Evolutionary conservation across 1,140 invertebrate species (phyloP).

Genomic region (Habropoda laboriosa): DNA sequence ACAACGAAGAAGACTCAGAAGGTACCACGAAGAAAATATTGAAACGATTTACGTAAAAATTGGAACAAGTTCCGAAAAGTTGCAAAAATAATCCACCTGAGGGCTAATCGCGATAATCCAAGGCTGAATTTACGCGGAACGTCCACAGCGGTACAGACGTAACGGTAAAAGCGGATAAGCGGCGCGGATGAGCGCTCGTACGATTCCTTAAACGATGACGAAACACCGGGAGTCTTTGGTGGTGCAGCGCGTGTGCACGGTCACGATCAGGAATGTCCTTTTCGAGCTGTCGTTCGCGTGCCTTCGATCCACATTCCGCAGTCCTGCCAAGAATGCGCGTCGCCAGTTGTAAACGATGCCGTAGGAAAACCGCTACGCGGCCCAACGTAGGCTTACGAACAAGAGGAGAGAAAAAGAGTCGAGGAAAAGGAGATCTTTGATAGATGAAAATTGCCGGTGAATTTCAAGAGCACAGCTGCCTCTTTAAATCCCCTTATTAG

Average conservation of each 20-base stretch:
- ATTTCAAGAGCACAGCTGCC: background rate
- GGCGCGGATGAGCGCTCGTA: background rate
- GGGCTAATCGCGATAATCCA: background rate
- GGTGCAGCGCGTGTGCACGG: slow-evolving; percentile 19
- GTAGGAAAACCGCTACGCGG: slow-evolving; percentile 58
- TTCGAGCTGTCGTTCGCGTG: slow-evolving; percentile 52
- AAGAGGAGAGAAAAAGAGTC: background rate
- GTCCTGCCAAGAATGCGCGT: slow-evolving; percentile 60
- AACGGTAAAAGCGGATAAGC: slow-evolving; percentile 43
- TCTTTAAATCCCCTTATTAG: background rate
- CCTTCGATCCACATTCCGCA: slow-evolving; percentile 60
- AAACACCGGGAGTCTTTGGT: slow-evolving; percentile 49
- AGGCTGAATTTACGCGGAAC: background rate
- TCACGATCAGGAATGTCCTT: slow-evolving; percentile 48
- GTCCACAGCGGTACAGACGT: slow-evolving; percentile 13
- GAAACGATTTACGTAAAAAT: too few species aligned
- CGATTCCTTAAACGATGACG: slow-evolving; percentile 62
- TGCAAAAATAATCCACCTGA: background rate
- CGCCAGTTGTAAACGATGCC: slow-evolving; percentile 41
- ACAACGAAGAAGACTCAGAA: background rate
- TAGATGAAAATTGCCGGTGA: slow-evolving; percentile 20
- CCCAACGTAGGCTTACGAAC: background rate
- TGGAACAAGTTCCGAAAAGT: background rate
- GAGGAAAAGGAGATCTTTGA: background rate
- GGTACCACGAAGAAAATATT: background rate